Evolutionary conservation across 1,140 invertebrate genomes (phyloP).

Genomic region (Chironomus striatipennis): DNA sequence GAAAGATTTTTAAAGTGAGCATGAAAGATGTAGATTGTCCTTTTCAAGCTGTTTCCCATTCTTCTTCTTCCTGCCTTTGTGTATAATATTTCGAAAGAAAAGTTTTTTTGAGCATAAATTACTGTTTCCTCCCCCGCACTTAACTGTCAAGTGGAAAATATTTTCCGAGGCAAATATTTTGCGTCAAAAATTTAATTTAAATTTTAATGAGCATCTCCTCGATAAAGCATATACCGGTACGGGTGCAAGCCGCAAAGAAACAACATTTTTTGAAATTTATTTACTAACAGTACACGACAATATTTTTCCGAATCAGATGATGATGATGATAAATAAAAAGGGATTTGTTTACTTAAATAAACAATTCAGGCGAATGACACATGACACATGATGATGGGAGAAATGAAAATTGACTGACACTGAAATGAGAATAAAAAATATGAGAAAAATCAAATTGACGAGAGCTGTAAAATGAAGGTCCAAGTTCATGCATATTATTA

Average conservation of each 20-base stretch:
- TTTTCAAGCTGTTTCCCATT: too few relatives aligned
- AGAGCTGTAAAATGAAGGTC: not conserved
- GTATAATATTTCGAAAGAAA: not conserved
- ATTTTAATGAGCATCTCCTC: not conserved
- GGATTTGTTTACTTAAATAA: conserved; percentile 2
- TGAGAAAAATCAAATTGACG: not conserved
- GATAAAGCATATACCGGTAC: not conserved
- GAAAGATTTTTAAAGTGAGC: too few relatives aligned
- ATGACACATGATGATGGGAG: not conserved
- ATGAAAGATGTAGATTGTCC: too few relatives aligned
- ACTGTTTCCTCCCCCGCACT: not conserved
- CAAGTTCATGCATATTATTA: conserved; percentile 13
- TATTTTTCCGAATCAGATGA: not conserved
- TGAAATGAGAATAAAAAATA: not conserved
- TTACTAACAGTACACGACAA: too few relatives aligned
- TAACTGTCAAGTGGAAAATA: not conserved
- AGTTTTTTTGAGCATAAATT: not conserved
- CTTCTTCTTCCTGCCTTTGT: not conserved
- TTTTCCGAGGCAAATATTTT: not conserved
- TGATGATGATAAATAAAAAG: not conserved
- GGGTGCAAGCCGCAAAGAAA: too few relatives aligned
- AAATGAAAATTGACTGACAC: not conserved
- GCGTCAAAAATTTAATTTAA: not conserved
- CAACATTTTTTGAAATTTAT: too few relatives aligned
- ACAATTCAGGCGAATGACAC: not conserved